Evolutionary conservation across 2,113 vertebrate genomes (phyloP), one percentile per base, ranked within the genome.

Genomic region (Scartelaos histophorus): DNA sequence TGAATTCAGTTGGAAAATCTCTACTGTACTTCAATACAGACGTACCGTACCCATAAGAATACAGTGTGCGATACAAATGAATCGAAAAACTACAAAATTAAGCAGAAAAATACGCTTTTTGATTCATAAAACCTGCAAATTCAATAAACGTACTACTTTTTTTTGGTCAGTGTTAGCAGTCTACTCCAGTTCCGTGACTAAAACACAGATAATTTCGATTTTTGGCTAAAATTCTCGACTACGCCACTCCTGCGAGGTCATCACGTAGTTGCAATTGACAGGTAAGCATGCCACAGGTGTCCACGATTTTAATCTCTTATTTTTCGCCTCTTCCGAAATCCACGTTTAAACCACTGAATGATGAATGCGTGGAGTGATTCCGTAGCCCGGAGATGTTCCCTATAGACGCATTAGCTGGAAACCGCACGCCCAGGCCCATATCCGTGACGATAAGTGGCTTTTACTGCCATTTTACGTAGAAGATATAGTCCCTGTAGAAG

Each of bases 281-380:
- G 64, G 67, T 83, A 1, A n/a, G 54, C 69, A 69, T 35, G 84
- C 88, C 66, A 88, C 84, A 89, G 85, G 85, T 88, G 85, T 68
- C 71, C 58, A 0, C 0, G 19, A 13, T 29, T n/a, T n/a, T n/a
- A n/a, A n/a, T n/a, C n/a, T n/a, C n/a, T n/a, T n/a, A 4, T 29
- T 43, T 43, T 51, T 16, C 19, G 15, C 47, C 47, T 51, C 47
- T 51, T 51, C 7, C 22, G 21, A 22, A 56, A 21, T 56, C n/a
- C 19, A 56, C 11, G n/a, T 22, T 16, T n/a, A 56, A 56, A 56
- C 19, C 11, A 22, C 53, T 21, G 11, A 22, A 29, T 29, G 57
- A 60, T 60, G 12, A 60, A 60, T 29, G 57, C 13, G 13, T 13
- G 5, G 24, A 60, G 70, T 61, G 70, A 24, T 45, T 62, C 64